Percentiles rank a stretch among this genome's conserved stretches.
These are phyloP conservation scores for Tenthredo amoena DNA, from an alignment of 2,888 invertebrate genomes.

Conservation along the genomic window DNA sequence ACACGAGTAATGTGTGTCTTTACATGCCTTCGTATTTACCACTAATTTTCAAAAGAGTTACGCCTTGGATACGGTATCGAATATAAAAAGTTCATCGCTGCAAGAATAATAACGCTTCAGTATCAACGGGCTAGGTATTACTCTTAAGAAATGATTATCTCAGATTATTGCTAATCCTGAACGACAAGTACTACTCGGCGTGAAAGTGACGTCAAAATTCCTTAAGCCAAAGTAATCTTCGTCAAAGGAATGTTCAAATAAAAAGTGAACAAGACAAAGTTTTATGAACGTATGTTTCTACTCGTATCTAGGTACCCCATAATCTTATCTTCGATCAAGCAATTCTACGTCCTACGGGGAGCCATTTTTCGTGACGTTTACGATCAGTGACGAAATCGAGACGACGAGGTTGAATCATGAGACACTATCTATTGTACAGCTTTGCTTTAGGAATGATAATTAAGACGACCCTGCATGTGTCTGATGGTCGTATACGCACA, in stretches of 20 bases:
- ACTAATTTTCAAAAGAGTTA: slow-evolving; percentile 1
- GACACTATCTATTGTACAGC: slow-evolving; percentile 1
- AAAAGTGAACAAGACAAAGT: neutral
- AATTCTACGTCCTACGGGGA: neutral
- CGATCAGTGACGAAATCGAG: slow-evolving; percentile 17
- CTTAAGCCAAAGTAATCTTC: neutral
- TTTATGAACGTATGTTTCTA: neutral
- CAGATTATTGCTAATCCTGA: neutral
- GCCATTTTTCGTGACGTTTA: neutral
- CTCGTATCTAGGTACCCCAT: neutral
- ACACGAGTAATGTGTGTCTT: neutral
- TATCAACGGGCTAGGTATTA: neutral
- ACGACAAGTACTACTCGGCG: neutral
- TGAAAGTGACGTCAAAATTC: neutral
- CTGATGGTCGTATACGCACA: slow-evolving; percentile 10
- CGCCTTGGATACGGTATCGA: neutral
- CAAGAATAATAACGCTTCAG: neutral
- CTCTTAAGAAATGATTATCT: neutral
- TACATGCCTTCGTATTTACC: neutral
- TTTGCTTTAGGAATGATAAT: slow-evolving; percentile 34
- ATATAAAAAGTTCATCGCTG: neutral
- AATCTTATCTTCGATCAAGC: neutral
- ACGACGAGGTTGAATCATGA: neutral
- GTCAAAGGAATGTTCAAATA: neutral
- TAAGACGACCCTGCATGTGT: neutral